Evolutionary conservation across 2,797 vertebrate species (phyloP), one percentile per base, ranked within the genome.

Genomic region (Sarcoramphus papa): DNA sequence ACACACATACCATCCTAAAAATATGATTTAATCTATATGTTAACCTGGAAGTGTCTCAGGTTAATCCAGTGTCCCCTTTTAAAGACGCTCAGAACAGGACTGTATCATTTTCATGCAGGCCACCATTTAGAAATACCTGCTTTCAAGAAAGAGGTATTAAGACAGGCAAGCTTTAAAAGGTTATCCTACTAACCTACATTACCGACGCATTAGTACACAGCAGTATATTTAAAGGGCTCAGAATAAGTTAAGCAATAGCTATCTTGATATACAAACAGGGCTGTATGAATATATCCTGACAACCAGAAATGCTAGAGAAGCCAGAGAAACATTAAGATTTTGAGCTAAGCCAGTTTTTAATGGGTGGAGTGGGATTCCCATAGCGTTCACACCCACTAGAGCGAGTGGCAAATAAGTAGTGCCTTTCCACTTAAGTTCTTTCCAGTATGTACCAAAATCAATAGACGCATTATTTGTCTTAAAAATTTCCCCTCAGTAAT

Each of bases 171-270:
- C 59, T 65, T 80, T 81, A 85, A 59, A 80, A 89, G 43, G 73
- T 87, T 92, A 97, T 85, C 93, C 92, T 90, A 91, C 94, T 96
- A 94, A 95, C 95, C 95, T 95, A 93, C 94, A 92, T 95, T 94
- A 92, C 86, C 77, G 73, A 73, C 76, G 69, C 33, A 33, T 82
- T 68, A 88, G 63, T 24, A 65, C 27, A 19, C 0, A 67, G 41
- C 57, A 82, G 41, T 54, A 18, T 27, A 70, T 83, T 73, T 92
- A 60, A 95, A 96, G 72, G 28, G 28, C 75, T 25, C 10, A 14
- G 76, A 70, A n/a, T 75, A 88, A 84, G 56, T 84, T 82, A 84
- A 96, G 57, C 80, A 91, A 78, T 2, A 84, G 30, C 73, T 59
- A 93, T 85, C 88, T 45, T 93, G 84, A 95, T 96, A 91, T 40